A percentile compares a stretch with the other conserved stretches of the same genome.
Evolutionary conservation across 2,797 vertebrate species (phyloP).

Genomic region (Zalophus californianus): DNA sequence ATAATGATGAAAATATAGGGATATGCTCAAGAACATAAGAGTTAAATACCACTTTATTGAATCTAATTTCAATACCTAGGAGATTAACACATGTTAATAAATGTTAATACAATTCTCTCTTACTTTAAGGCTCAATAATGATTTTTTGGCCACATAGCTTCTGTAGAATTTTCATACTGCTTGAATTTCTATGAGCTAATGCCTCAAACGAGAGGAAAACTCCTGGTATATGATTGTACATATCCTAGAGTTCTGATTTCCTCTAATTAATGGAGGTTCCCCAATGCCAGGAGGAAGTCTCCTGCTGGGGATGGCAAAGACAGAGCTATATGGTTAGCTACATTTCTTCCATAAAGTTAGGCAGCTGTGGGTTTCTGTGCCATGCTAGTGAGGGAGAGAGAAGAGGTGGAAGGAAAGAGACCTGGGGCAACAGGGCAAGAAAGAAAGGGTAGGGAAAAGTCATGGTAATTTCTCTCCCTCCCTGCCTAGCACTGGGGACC

Average conservation of each 20-base stretch:
- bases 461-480: background rate
- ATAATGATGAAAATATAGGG: slow-evolving; percentile 1
- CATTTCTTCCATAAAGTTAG: background rate
- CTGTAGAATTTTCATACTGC: background rate
- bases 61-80: slow-evolving; percentile 34
- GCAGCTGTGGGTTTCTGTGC: background rate
- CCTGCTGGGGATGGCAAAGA: background rate
- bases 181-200: slow-evolving; percentile 44
- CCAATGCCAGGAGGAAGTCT: background rate
- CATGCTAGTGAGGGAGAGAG: background rate
- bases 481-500: background rate
- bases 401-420: background rate
- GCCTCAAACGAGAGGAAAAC: background rate
- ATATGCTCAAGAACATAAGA: background rate
- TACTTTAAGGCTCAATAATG: slow-evolving; percentile 36
- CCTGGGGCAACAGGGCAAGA: background rate
- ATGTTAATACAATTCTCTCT: background rate
- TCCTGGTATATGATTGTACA: background rate
- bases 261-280: background rate
- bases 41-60: slow-evolving; percentile 46
- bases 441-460: background rate
- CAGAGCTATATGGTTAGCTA: background rate
- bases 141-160: slow-evolving; percentile 14
- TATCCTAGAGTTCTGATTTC: slow-evolving; percentile 26
- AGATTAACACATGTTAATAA: background rate